Conservation (phyloP, 2,113 vertebrate species). For the Antigone vipio region DNA sequence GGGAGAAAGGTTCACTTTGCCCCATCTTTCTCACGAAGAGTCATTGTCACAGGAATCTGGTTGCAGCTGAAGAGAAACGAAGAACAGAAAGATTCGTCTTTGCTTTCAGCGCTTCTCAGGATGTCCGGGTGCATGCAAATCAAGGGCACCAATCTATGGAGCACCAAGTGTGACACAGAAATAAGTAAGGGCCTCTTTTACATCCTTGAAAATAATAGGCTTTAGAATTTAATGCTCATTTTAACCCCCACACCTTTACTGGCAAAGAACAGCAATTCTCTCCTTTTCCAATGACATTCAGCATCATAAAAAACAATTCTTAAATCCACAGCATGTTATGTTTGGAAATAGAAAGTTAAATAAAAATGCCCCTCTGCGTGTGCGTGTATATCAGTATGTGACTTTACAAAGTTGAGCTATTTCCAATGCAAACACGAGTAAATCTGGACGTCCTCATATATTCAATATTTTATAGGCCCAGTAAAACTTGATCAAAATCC, state of each 20-base stretch:
- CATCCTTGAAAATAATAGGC: not conserved
- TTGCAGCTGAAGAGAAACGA: not conserved
- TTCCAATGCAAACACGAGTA: conserved; percentile 41
- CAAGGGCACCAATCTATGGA: not conserved
- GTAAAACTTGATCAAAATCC: conserved; percentile 63
- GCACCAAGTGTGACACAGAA: not conserved
- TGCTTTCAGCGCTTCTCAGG: not conserved
- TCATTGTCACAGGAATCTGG: not conserved
- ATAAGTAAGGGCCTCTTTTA: not conserved
- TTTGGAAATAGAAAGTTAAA: conserved; percentile 19
- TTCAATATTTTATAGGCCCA: conserved; percentile 19
- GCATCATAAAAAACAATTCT: not conserved
- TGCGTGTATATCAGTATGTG: rapidly evolving
- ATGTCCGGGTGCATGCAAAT: not conserved
- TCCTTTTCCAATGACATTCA: not conserved
- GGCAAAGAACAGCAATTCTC: not conserved
- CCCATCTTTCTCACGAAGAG: rapidly evolving
- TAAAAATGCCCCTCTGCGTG: not conserved
- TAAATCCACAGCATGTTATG: not conserved
- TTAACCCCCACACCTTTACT: not conserved
- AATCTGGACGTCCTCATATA: conserved; percentile 34
- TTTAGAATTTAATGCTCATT: not conserved
- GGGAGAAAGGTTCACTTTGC: not conserved
- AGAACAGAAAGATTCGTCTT: not conserved
- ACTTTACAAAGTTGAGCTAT: not conserved